Percentiles rank a stretch among this genome's conserved stretches.
These are phyloP conservation scores for Lophochroa leadbeateri DNA, from an alignment of 2,113 vertebrate species.

Conservation along the genomic window DNA sequence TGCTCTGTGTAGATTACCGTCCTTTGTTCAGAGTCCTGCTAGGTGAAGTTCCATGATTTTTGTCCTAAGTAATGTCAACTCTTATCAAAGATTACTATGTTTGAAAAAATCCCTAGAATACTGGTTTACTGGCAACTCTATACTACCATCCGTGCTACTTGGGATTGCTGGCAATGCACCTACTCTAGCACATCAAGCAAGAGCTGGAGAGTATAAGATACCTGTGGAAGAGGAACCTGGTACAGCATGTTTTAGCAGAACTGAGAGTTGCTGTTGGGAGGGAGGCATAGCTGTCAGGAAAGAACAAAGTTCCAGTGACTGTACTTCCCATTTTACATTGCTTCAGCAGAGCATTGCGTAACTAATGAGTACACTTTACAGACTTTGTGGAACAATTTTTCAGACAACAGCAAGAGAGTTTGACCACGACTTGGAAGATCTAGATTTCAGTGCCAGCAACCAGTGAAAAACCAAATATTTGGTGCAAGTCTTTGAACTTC, in stretches of 20 bases:
- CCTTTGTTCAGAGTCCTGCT: background rate
- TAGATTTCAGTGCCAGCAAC: background rate
- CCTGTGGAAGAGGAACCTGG: background rate
- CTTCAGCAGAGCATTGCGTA: background rate
- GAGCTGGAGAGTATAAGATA: background rate
- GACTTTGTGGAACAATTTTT: background rate
- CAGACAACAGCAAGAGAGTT: background rate
- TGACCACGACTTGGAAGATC: background rate
- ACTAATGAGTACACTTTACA: rapidly evolving
- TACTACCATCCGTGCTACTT: background rate
- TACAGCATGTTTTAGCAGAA: background rate
- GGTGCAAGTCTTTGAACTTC: background rate
- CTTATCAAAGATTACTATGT: background rate
- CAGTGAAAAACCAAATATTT: background rate
- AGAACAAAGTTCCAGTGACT: background rate
- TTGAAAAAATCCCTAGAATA: background rate
- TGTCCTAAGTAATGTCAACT: background rate
- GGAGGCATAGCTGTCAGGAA: background rate
- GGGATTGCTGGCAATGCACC: background rate
- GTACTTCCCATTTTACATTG: background rate
- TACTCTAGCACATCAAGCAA: background rate
- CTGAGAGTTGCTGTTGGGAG: background rate
- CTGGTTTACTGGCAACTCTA: background rate
- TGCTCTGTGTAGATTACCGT: background rate
- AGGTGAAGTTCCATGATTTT: background rate